phyloP scores from a whole-genome alignment of 1,140 invertebrate genomes.

The Drosophila kurseongensis region DNA sequence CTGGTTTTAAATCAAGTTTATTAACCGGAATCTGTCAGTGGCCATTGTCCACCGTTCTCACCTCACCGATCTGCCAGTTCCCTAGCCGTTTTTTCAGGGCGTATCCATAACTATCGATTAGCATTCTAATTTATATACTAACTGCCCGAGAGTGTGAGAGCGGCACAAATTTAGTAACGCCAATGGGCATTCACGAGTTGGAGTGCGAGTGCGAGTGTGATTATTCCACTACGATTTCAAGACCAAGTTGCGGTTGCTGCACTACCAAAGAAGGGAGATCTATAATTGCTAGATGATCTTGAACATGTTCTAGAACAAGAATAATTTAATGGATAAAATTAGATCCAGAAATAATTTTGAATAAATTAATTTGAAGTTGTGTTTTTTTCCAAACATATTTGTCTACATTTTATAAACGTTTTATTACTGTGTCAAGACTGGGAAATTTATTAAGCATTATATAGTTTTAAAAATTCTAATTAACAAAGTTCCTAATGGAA shows the following conservation, averaged over 20 bases:
- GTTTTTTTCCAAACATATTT: too few species aligned
- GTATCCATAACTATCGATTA: constrained; percentile 77
- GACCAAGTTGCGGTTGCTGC: constrained; percentile 39
- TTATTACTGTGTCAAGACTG: too few species aligned
- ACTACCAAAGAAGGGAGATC: neutral
- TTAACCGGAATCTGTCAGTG: constrained; percentile 75
- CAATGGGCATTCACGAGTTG: constrained; percentile 70
- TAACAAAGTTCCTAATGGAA: neutral
- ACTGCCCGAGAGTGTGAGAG: constrained; percentile 46
- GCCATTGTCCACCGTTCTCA: constrained; percentile 48
- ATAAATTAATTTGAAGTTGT: too few species aligned
- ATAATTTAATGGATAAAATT: too few species aligned
- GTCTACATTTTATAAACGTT: too few species aligned
- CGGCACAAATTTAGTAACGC: constrained; percentile 66
- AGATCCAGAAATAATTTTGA: too few species aligned
- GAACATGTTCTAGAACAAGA: too few species aligned
- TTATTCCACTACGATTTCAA: constrained; percentile 49
- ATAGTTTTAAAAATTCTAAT: too few species aligned
- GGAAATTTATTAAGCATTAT: too few species aligned
- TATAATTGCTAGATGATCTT: neutral
- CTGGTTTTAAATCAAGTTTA: constrained; percentile 83
- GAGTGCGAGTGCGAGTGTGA: constrained; percentile 23
- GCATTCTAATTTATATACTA: constrained; percentile 83
- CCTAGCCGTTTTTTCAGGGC: constrained; percentile 61
- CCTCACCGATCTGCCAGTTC: constrained; percentile 18